These are phyloP conservation scores for Upupa epops DNA, from an alignment of 2,113 vertebrate genomes.

Conservation along the genomic window DNA sequence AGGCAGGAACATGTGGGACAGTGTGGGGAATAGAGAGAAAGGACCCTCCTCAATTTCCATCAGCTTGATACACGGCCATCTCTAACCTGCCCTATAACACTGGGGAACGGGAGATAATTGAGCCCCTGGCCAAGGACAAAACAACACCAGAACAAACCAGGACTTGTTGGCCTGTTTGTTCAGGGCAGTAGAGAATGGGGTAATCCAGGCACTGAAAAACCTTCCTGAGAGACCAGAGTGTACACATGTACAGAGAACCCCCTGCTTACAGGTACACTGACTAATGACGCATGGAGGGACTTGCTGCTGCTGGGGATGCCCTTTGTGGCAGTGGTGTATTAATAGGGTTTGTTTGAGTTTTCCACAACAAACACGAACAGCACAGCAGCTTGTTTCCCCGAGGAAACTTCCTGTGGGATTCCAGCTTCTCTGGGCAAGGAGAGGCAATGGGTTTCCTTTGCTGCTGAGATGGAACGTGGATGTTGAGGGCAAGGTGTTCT, in stretches of 20 bases:
- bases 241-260: not conserved
- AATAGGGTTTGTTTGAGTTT: not conserved
- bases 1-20: not conserved
- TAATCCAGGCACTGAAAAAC: not conserved
- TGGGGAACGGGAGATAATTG: not conserved
- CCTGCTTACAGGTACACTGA: not conserved
- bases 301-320: not conserved
- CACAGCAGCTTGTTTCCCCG: accelerated
- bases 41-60: accelerated
- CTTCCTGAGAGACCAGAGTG: not conserved
- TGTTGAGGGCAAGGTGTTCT: not conserved
- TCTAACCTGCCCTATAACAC: not conserved
- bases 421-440: accelerated
- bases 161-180: not conserved
- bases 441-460: not conserved
- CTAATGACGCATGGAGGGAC: not conserved
- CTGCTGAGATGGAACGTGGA: not conserved
- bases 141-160: accelerated
- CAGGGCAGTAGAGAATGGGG: not conserved
- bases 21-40: not conserved
- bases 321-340: not conserved
- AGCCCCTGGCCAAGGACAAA: not conserved
- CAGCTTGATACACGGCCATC: not conserved
- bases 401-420: not conserved
- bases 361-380: not conserved